phyloP scores from a whole-genome alignment of 2,797 vertebrate genomes.

The Schizopygopsis pylzovi region DNA sequence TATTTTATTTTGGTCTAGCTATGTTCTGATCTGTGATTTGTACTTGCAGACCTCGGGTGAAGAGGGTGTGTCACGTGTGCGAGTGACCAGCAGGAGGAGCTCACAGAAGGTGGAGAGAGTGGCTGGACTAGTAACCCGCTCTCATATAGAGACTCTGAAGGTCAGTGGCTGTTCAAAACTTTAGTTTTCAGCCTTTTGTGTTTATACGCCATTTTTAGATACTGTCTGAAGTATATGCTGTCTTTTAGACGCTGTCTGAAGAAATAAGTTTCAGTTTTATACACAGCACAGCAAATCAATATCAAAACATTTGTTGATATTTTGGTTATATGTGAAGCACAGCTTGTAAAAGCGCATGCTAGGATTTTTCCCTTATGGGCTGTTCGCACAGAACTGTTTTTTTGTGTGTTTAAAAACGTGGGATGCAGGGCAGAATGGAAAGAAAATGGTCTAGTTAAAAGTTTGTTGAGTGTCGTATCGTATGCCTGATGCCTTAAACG shows the following conservation, averaged over 20 bases:
- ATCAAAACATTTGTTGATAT: background rate
- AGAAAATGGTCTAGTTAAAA: background rate
- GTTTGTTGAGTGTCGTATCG: background rate
- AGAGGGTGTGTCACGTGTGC: constrained; percentile 77
- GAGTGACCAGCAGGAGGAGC: constrained; percentile 83
- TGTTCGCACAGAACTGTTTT: background rate
- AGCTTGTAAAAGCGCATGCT: background rate
- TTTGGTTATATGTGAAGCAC: background rate
- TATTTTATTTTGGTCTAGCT: background rate
- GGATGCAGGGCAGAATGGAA: background rate
- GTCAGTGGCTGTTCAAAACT: constrained; percentile 68
- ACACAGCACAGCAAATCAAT: background rate
- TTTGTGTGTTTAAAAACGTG: background rate
- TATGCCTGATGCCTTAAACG: background rate
- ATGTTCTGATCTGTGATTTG: background rate
- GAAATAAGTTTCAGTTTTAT: background rate
- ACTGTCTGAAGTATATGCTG: background rate
- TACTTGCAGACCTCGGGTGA: constrained; percentile 58
- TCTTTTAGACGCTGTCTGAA: background rate
- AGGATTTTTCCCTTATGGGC: background rate
- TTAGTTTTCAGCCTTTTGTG: background rate
- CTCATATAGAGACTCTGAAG: constrained; percentile 79
- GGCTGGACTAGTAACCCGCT: constrained; percentile 78
- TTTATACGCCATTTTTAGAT: background rate
- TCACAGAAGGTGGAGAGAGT: constrained; percentile 82